Evolutionary conservation across 2,797 vertebrate genomes (phyloP).

Genomic region (Rhinoraja longicauda): DNA sequence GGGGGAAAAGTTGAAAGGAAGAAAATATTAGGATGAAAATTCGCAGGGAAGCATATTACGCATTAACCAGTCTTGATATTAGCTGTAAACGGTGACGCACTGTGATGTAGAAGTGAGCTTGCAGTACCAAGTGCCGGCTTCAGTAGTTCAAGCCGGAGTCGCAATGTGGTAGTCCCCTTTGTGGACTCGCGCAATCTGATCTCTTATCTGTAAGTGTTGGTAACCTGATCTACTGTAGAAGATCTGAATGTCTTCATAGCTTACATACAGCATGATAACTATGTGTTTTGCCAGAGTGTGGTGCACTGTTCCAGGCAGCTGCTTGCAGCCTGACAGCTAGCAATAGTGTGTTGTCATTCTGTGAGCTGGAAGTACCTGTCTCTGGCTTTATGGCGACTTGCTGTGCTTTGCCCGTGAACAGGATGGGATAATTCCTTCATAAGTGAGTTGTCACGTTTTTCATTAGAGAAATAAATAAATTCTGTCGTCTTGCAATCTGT

Average conservation of each 20-base stretch:
- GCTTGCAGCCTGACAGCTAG: slow-evolving; percentile 60
- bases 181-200: slow-evolving; percentile 46
- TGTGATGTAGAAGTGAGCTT: slow-evolving; percentile 28
- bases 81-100: slow-evolving; percentile 20
- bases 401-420: slow-evolving; percentile 29
- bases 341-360: slow-evolving; percentile 52
- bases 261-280: slow-evolving; percentile 56
- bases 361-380: slow-evolving; percentile 52
- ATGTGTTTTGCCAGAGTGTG: slow-evolving; percentile 58
- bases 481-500: not conserved
- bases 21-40: not conserved
- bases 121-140: slow-evolving; percentile 12
- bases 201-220: slow-evolving; percentile 56
- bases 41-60: not conserved
- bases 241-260: slow-evolving; percentile 54
- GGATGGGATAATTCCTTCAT: slow-evolving; percentile 60
- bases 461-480: too few relatives aligned
- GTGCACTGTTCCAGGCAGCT: slow-evolving; percentile 64
- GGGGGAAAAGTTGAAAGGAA: too few relatives aligned
- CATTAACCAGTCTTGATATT: not conserved
- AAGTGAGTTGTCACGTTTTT: slow-evolving; percentile 62
- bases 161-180: slow-evolving; percentile 53
- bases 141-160: slow-evolving; percentile 41
- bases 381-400: slow-evolving; percentile 40
- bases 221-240: slow-evolving; percentile 58